A percentile compares a stretch with the other conserved stretches of the same genome.
Evolutionary conservation across 2,113 vertebrate species (phyloP).

Genomic region (Catharus minimus): DNA sequence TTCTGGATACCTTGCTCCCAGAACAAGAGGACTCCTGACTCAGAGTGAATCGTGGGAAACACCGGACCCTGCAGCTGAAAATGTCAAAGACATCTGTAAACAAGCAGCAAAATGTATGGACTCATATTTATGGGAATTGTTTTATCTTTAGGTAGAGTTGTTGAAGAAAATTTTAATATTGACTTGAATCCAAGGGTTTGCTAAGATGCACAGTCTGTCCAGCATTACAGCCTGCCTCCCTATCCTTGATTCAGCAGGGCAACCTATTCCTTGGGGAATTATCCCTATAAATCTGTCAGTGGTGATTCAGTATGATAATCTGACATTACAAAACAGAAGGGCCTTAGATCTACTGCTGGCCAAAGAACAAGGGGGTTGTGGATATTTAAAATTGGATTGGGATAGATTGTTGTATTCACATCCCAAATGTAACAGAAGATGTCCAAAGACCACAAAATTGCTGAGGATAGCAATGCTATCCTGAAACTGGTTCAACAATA

Average conservation of each 20-base stretch:
- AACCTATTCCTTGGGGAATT: neutral
- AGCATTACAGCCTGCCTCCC: neutral
- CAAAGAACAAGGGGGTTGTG: neutral
- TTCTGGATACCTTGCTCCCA: neutral
- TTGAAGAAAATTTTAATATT: neutral
- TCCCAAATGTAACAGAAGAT: neutral
- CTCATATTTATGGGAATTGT: neutral
- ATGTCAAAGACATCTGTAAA: neutral
- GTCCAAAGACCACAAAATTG: neutral
- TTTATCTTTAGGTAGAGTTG: neutral
- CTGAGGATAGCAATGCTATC: neutral
- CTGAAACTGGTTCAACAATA: neutral
- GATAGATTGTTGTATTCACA: neutral
- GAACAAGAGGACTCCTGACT: neutral
- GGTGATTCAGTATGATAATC: neutral
- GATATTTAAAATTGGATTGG: neutral
- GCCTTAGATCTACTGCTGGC: neutral
- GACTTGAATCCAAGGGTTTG: neutral
- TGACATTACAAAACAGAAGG: neutral
- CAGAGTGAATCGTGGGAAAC: neutral
- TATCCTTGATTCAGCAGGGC: neutral
- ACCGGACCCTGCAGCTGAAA: neutral
- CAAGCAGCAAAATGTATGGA: accelerated
- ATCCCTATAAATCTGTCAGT: neutral
- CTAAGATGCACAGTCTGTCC: neutral